Conservation (phyloP, 2,113 vertebrate species). For the Anser cygnoides region DNA sequence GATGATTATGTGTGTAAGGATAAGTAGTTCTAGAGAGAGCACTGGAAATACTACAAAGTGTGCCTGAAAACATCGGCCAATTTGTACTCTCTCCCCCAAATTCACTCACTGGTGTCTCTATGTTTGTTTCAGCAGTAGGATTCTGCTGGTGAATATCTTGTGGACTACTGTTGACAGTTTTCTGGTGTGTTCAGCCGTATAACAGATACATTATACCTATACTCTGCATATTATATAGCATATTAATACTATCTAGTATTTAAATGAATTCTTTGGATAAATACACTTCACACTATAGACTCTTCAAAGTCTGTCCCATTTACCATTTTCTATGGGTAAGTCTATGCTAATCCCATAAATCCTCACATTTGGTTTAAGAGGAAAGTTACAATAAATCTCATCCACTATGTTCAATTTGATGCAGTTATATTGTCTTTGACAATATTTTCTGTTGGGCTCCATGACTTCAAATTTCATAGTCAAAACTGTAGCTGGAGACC, state of each 20-base stretch:
- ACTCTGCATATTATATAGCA: neutral
- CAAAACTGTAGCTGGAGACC: neutral
- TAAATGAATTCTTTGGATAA: neutral
- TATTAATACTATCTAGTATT: neutral
- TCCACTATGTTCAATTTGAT: neutral
- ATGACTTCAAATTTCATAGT: neutral
- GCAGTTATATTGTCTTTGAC: neutral
- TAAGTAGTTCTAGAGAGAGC: neutral
- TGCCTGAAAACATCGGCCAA: neutral
- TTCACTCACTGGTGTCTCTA: neutral
- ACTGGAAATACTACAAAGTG: neutral
- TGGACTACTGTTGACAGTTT: neutral
- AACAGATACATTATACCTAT: neutral
- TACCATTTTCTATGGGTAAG: neutral
- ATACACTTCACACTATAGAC: neutral
- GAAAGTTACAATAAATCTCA: neutral
- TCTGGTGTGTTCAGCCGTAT: neutral
- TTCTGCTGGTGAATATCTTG: neutral
- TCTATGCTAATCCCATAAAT: neutral
- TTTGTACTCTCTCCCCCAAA: rapidly evolving
- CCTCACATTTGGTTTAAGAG: neutral
- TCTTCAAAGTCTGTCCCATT: neutral
- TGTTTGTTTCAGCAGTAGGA: neutral
- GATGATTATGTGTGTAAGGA: neutral
- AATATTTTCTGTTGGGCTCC: neutral